Conservation (phyloP, 35 echinoderm and acorn worm genomes). For the Apostichopus japonicus region DNA sequence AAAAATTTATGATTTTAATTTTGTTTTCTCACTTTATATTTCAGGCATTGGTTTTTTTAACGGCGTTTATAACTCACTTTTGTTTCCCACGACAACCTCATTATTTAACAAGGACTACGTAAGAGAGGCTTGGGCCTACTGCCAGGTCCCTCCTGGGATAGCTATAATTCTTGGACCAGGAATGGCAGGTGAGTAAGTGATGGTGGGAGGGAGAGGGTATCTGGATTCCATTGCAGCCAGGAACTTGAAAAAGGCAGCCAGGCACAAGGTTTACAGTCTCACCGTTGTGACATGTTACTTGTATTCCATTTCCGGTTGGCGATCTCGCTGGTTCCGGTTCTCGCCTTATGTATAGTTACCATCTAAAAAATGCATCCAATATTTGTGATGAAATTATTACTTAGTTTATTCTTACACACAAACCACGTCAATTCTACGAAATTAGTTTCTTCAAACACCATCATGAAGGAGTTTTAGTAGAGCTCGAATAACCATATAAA, state of each 20-base stretch:
- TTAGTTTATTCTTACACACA: neutral
- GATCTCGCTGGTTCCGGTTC: too few relatives aligned
- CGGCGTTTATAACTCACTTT: constrained; percentile 85
- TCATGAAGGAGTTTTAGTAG: too few relatives aligned
- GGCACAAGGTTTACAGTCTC: too few relatives aligned
- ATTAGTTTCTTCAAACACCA: neutral
- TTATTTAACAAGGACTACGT: constrained; percentile 71
- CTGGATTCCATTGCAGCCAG: too few relatives aligned
- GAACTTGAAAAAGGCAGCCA: too few relatives aligned
- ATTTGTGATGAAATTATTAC: too few relatives aligned
- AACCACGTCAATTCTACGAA: neutral
- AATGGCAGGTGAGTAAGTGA: constrained; percentile 70
- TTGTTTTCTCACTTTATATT: neutral
- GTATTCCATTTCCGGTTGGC: too few relatives aligned
- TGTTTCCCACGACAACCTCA: constrained; percentile 80
- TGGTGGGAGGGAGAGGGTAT: too few relatives aligned
- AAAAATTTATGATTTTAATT: neutral
- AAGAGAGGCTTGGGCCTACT: constrained; percentile 88
- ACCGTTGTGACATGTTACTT: too few relatives aligned
- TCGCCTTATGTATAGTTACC: too few relatives aligned
- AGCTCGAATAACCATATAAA: too few relatives aligned
- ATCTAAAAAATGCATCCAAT: too few relatives aligned
- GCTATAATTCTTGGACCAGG: constrained; percentile 93
- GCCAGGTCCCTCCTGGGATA: constrained; percentile 93
- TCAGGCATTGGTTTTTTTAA: constrained; percentile 96